Evolutionary conservation across 2,888 invertebrate species (phyloP).

Genomic region (Orchesellides sinensis): DNA sequence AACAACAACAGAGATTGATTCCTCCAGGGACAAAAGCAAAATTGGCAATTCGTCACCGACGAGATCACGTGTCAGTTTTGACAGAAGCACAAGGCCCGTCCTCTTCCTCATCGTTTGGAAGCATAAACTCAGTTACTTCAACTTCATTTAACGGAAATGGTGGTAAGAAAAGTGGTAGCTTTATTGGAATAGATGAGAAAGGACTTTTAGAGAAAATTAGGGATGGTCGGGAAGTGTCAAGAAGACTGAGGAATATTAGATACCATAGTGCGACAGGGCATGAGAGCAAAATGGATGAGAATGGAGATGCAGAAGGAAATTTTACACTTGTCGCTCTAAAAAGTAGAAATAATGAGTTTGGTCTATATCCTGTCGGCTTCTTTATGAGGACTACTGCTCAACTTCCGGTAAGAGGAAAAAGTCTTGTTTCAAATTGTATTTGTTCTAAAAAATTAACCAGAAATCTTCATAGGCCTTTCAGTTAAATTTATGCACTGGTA

Average conservation of each 20-base stretch:
- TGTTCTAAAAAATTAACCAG: background rate
- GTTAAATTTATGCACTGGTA: too few relatives aligned
- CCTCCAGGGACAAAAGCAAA: constrained; percentile 38
- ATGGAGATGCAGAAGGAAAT: constrained; percentile 95
- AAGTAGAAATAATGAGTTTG: constrained; percentile 75
- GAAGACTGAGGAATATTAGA: constrained; percentile 77
- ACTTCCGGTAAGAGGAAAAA: constrained; percentile 85
- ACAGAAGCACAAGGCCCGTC: constrained; percentile 1
- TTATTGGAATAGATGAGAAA: constrained; percentile 15
- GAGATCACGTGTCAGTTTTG: constrained; percentile 50
- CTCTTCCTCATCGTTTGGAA: background rate
- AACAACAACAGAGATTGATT: constrained; percentile 49
- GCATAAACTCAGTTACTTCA: background rate
- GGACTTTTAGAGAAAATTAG: constrained; percentile 69
- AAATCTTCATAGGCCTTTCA: background rate
- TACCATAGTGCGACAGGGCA: constrained; percentile 77
- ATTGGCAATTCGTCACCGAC: constrained; percentile 58
- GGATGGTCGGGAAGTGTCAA: constrained; percentile 77
- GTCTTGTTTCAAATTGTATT: constrained; percentile 1
- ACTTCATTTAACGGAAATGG: constrained; percentile 14
- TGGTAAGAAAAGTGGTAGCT: too few relatives aligned
- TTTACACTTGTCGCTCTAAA: constrained; percentile 87
- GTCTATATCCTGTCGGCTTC: constrained; percentile 78
- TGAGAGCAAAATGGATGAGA: constrained; percentile 84
- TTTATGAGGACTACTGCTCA: constrained; percentile 76